Conservation (phyloP, 1,140 invertebrate species). For the Cydia splendana region DNA sequence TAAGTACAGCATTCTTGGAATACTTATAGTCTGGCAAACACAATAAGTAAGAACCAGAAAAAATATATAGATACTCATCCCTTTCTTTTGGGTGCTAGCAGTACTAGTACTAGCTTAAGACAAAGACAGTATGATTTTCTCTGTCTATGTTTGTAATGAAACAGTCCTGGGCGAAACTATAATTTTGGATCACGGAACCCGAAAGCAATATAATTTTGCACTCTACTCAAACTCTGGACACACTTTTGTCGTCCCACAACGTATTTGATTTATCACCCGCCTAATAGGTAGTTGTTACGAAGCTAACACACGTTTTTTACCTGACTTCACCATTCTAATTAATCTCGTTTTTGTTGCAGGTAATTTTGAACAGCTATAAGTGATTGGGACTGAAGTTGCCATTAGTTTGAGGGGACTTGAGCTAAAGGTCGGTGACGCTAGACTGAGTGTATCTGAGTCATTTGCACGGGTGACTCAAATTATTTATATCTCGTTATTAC, state of each 20-base stretch:
- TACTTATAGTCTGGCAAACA: neutral
- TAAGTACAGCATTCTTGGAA: too few relatives aligned
- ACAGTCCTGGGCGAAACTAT: too few relatives aligned
- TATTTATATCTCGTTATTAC: neutral
- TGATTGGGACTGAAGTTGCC: constrained; percentile 7
- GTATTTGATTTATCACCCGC: constrained; percentile 11
- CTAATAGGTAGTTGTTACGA: constrained; percentile 17
- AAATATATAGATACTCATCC: too few relatives aligned
- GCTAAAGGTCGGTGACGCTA: neutral
- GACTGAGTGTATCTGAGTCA: constrained; percentile 11
- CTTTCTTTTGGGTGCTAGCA: too few relatives aligned
- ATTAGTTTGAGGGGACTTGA: constrained; percentile 15
- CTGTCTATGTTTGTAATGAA: too few relatives aligned
- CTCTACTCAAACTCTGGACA: neutral
- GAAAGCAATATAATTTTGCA: neutral
- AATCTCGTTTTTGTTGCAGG: constrained; percentile 26
- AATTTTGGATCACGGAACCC: neutral
- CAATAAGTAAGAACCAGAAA: neutral
- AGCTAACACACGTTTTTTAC: constrained; percentile 24
- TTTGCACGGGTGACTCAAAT: neutral
- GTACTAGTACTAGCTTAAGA: too few relatives aligned
- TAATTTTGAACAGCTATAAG: constrained; percentile 19
- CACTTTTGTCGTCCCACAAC: constrained; percentile 7
- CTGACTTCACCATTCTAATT: neutral
- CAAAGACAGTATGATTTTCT: too few relatives aligned